Conservation (phyloP, 2,797 vertebrate genomes). For the Mastacembelus armatus region DNA sequence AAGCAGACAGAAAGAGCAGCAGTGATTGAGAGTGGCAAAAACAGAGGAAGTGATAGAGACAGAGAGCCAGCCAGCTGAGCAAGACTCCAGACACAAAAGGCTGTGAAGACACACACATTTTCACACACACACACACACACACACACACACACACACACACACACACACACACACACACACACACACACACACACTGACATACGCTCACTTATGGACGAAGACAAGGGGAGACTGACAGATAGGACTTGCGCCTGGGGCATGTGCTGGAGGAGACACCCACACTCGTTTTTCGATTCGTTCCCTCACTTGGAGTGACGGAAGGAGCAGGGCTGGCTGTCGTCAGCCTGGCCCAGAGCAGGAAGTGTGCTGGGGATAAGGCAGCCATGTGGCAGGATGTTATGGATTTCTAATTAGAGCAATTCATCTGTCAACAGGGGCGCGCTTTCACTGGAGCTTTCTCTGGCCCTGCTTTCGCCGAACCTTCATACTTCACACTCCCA, state of each 20-base stretch:
- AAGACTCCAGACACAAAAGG: constrained; percentile 79
- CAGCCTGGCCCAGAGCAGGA: constrained; percentile 98
- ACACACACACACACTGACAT: constrained; percentile 17
- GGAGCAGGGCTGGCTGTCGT: constrained; percentile 95
- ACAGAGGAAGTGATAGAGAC: constrained; percentile 86
- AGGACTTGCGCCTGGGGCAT: constrained; percentile 60
- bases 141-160: constrained; percentile 29
- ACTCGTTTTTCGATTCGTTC: constrained; percentile 70
- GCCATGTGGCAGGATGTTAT: constrained; percentile 99
- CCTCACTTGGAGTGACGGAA: constrained; percentile 87
- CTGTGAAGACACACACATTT: constrained; percentile 52
- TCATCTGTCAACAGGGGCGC: constrained; percentile 98
- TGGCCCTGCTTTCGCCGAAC: constrained; percentile 58
- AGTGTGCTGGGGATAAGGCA: constrained; percentile 97
- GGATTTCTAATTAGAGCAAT: constrained; percentile 99
- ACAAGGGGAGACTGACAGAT: constrained; percentile 61
- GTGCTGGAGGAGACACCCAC: constrained; percentile 67
- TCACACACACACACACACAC: constrained; percentile 24
- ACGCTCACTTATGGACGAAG: constrained; percentile 50
- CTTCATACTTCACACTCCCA: constrained; percentile 68
- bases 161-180: constrained; percentile 18
- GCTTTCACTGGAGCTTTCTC: constrained; percentile 93
- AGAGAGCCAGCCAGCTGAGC: constrained; percentile 75
- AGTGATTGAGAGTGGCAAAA: constrained; percentile 78
- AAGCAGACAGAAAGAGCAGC: constrained; percentile 60